Base-by-base conservation (phyloP, 2,797 vertebrate species). In the Tolypeutes matacus region DNA sequence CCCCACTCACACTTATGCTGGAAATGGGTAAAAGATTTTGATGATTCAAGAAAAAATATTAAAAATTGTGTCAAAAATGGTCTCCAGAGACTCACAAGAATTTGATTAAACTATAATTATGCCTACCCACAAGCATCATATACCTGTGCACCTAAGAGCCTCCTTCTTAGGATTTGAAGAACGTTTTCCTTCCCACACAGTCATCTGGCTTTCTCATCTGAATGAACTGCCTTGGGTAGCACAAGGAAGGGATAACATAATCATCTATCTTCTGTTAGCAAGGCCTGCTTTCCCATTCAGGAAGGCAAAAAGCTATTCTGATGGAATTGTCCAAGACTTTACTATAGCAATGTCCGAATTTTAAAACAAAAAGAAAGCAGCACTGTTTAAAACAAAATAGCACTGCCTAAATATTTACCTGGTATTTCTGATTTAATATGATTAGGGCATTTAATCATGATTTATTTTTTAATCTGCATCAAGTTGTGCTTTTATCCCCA, bases 21-120 rank as follows among this genome's bases (percentile, higher is more conserved):
- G 27, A 15, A 83, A 94, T 80, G 10, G 17, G n/a, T 4, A 88
- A 2, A 93, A 34, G 49, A 92, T 56, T 97, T 89, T 96, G 67
- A 93, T 60, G 67, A 96, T 92, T 75, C 0, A 0, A 87, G 86
- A 80, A 64, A 39, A 94, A 95, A 86, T 69, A 81, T 27, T 72
- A 91, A 92, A 93, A 82, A 0, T 0, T 80, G 5, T 65, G 36
- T 36, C 89, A 93, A 95, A 95, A 94, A 36, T 78, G 58, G 34
- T 87, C 94, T 76, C 53, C 17, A 29, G 87, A 96, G 77, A 92
- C 75, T 34, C 36, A 56, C 29, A 83, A 21, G 39, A 75, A 83
- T 94, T 80, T 94, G 77, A 62, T 90, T 91, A 94, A 75, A 75
- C 78, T 75, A 21, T 95, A 89, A 92, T 91, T 93, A 82, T 1